Evolutionary conservation across 2,797 vertebrate genomes (phyloP).

Genomic region (Prunella strophiata): DNA sequence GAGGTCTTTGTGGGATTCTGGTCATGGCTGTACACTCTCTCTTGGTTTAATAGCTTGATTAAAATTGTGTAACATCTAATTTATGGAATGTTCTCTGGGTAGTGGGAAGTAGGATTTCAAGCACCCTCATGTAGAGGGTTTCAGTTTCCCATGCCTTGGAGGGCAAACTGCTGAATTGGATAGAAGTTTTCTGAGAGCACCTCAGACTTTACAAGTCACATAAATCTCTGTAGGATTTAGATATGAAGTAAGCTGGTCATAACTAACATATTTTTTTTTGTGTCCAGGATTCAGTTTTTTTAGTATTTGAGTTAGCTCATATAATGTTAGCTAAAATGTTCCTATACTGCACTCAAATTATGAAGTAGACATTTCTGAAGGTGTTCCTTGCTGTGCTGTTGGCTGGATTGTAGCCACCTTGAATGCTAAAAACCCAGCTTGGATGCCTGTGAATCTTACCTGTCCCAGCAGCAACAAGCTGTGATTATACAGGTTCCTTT

Average conservation of each 20-base stretch:
- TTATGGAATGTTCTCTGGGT: not conserved
- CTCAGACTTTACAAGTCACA: not conserved
- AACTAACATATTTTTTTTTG: not conserved
- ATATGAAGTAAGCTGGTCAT: not conserved
- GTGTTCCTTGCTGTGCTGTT: not conserved
- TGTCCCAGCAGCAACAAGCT: not conserved
- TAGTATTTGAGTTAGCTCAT: not conserved
- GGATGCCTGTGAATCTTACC: not conserved
- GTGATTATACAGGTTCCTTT: not conserved
- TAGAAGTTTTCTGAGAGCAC: not conserved
- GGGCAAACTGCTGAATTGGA: not conserved
- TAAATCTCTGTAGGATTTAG: not conserved
- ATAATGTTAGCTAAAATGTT: not conserved
- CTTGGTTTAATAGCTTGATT: not conserved
- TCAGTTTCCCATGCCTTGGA: not conserved
- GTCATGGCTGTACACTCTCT: not conserved
- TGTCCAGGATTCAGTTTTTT: not conserved
- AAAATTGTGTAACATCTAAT: not conserved
- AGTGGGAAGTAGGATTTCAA: not conserved
- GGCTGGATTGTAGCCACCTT: not conserved
- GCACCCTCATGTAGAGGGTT: not conserved
- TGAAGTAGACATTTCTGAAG: not conserved
- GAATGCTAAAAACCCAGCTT: not conserved
- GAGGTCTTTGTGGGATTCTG: not conserved
- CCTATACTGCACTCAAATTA: not conserved